Evolutionary conservation across 2,888 invertebrate species (phyloP).

Genomic region (Vandiemenella viatica): DNA sequence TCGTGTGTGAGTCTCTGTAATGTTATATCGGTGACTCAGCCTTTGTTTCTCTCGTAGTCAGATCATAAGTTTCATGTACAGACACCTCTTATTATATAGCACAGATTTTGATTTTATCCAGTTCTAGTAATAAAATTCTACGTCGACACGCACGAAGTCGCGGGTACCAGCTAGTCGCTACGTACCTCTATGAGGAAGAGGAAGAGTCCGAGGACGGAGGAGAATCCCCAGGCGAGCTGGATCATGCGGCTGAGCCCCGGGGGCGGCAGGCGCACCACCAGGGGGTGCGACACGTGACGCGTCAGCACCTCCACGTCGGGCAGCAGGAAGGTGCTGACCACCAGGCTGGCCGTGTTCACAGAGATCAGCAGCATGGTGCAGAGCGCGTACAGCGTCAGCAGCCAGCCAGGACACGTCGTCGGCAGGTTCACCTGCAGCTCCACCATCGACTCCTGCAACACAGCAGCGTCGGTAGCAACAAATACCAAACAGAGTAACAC

Average conservation of each 20-base stretch:
- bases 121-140: too few relatives aligned
- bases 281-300: slow-evolving; percentile 24
- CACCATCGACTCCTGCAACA: slow-evolving; percentile 45
- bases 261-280: slow-evolving; percentile 21
- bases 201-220: slow-evolving; percentile 41
- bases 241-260: slow-evolving; percentile 28
- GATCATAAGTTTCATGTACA: too few relatives aligned
- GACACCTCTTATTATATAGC: too few relatives aligned
- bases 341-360: slow-evolving; percentile 42
- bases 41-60: too few relatives aligned
- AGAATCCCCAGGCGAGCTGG: slow-evolving; percentile 41
- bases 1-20: too few relatives aligned
- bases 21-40: too few relatives aligned
- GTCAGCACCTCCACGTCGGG: slow-evolving; percentile 43
- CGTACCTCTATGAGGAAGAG: slow-evolving; percentile 41
- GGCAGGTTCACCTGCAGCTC: slow-evolving; percentile 34
- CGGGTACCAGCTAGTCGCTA: too few relatives aligned
- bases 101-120: too few relatives aligned
- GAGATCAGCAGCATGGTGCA: slow-evolving; percentile 41
- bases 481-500: too few relatives aligned
- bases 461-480: too few relatives aligned
- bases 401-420: slow-evolving; percentile 26
- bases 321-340: slow-evolving; percentile 47
- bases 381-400: slow-evolving; percentile 37
- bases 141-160: too few relatives aligned